A percentile compares a stretch with the other conserved stretches of the same genome.
These are phyloP conservation scores for Halictus quadricinctus DNA, from an alignment of 2,888 invertebrate species.

Conservation along the genomic window DNA sequence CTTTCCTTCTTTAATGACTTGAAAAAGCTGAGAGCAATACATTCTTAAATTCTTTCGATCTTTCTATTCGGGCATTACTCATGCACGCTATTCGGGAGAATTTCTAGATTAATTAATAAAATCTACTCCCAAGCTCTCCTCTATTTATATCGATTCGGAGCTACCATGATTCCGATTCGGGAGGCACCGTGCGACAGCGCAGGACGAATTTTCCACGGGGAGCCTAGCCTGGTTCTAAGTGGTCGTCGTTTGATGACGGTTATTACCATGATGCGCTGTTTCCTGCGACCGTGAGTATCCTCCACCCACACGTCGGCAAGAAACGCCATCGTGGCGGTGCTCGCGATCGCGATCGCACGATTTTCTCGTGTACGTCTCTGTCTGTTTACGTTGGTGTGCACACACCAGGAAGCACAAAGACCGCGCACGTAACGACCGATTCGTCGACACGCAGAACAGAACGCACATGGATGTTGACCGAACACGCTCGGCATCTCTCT, in stretches of 20 bases:
- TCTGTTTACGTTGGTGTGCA: not conserved
- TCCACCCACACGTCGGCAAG: conserved; percentile 66
- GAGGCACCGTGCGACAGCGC: not conserved
- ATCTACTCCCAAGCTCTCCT: not conserved
- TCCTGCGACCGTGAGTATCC: conserved; percentile 81
- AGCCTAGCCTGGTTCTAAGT: conserved; percentile 78
- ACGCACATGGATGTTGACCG: conserved; percentile 28
- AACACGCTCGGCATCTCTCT: conserved; percentile 24
- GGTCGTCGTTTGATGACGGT: conserved; percentile 81
- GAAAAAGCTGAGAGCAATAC: too few relatives aligned
- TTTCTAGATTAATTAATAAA: not conserved
- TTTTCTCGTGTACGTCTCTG: not conserved
- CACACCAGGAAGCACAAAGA: conserved; percentile 36
- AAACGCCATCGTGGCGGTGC: conserved; percentile 22
- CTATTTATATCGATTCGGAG: not conserved
- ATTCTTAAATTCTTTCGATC: too few relatives aligned
- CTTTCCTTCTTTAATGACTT: too few relatives aligned
- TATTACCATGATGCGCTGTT: conserved; percentile 82
- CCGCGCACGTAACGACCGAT: conserved; percentile 59
- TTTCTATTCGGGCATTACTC: not conserved
- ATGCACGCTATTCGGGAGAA: too few relatives aligned
- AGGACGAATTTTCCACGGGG: conserved; percentile 72
- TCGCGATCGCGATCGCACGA: not conserved
- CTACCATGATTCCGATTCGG: not conserved
- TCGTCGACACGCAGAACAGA: conserved; percentile 43